phyloP scores from a whole-genome alignment of 1,140 invertebrate genomes.

The Pogonomyrmex californicus region DNA sequence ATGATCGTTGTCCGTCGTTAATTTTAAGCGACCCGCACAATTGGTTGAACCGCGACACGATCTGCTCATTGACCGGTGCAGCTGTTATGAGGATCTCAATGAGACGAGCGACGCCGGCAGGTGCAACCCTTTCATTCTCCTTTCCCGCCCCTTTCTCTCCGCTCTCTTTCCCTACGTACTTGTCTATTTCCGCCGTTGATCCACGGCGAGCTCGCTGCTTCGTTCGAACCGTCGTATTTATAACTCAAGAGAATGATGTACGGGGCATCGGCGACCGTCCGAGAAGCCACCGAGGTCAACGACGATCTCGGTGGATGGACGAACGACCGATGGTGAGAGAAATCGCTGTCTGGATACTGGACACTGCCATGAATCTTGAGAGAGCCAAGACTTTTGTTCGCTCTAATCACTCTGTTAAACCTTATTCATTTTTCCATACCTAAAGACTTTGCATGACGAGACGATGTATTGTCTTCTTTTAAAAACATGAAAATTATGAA shows the following conservation, averaged over 20 bases:
- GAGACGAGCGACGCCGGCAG: slow-evolving; percentile 82
- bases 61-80: slow-evolving; percentile 82
- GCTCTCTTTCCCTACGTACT: slow-evolving; percentile 17
- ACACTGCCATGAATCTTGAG: slow-evolving; percentile 10
- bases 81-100: slow-evolving; percentile 83
- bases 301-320: slow-evolving; percentile 66
- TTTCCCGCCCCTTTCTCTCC: slow-evolving; percentile 69
- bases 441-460: background rate
- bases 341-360: slow-evolving; percentile 46
- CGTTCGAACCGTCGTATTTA: slow-evolving; percentile 77
- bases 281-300: slow-evolving; percentile 49
- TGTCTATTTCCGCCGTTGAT: slow-evolving; percentile 46
- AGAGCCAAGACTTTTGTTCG: background rate
- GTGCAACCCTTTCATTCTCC: slow-evolving; percentile 74
- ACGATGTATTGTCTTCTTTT: background rate
- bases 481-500: background rate
- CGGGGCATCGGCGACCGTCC: slow-evolving; percentile 73
- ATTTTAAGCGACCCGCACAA: slow-evolving; percentile 79
- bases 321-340: slow-evolving; percentile 65
- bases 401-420: background rate
- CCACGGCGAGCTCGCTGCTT: slow-evolving; percentile 34
- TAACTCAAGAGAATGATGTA: slow-evolving; percentile 82
- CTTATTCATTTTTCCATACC: background rate
- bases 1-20: slow-evolving; percentile 76
- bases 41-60: slow-evolving; percentile 74